Evolutionary conservation across 2,888 invertebrate genomes (phyloP), one percentile per base, ranked within the genome.

Genomic region (Anaspis maculata): DNA sequence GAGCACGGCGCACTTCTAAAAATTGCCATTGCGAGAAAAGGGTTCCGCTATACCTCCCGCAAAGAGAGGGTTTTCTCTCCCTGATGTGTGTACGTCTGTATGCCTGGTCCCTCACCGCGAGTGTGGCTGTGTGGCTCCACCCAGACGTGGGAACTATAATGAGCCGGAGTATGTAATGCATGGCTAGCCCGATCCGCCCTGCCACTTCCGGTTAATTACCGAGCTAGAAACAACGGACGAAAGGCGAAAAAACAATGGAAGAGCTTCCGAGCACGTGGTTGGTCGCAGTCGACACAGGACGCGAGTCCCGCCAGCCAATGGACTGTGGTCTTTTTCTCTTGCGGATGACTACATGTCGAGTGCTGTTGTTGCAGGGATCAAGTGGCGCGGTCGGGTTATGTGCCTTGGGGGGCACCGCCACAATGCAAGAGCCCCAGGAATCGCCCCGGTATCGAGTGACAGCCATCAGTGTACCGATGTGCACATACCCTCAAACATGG

Each of bases 141-240:
- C 60, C 57, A 52, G 40, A 49, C 42, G 48, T 45, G 46, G 49
- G 48, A 50, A 49, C 49, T 46, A 54, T 56, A 57, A 57, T 57
- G 54, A 54, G 44, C 41, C 45, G 44, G 39, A 44, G 50, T 55
- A 42, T 53, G 56, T 54, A 50, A 53, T 52, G 54, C 54, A 54
- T 51, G 51, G 54, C 44, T 44, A 45, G 51, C 42, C 39, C 44
- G 54, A 47, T 47, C 55, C 58, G 57, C 58, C 59, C 57, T 52
- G 48, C 55, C 52, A 56, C 59, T 58, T 58, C 61, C 61, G 54
- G 54, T 51, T 60, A 59, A 61, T 61, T 60, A 61, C 55, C 44
- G 47, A 40, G 44, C 48, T 44, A 52, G 53, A 55, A 56, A 57
- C 54, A 54, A 52, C n/a, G n/a, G n/a, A n/a, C n/a, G n/a, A n/a